Base-by-base conservation (phyloP, 2,113 vertebrate genomes). In the Oncorhynchus kisutch region DNA sequence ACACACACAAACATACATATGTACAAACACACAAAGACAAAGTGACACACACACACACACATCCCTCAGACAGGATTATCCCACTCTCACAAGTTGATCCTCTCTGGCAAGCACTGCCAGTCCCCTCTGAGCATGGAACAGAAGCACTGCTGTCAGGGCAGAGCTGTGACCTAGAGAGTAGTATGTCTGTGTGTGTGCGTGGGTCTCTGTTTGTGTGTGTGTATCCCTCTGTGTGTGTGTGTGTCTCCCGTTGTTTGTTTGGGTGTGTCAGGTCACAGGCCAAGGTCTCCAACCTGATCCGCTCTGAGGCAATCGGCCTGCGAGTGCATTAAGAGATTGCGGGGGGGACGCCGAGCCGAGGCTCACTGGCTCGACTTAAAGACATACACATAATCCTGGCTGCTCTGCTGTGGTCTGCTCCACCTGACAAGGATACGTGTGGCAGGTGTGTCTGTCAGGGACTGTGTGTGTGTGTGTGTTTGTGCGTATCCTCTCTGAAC, bases 281-380 rank as follows among this genome's bases (percentile, higher is more conserved):
- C 59, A 75, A 80, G 82, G 70, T 85, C 20, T 24, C 18, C 75
- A 29, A 67, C 64, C 57, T 91, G 87, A 91, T 87, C 84, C 65
- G 67, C 80, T 86, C 79, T 71, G 2, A 22, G 74, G 72, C 82
- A 86, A 84, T 81, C 78, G 65, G 79, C 57, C 75, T 75, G 70
- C 77, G 85, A 87, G 77, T 88, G 80, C 81, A 85, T 90, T 86
- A 89, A 89, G 81, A 89, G 83, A 85, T 85, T 88, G 86, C 18
- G 18, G 72, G 81, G 81, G 72, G 70, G 79, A 48, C 54, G 62
- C 49, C n/a, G 57, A 51, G 67, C 49, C 77, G 54, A 74, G 57
- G 69, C 59, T 64, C 24, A 34, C 27, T 62, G 60, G 48, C 70
- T 48, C 77, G 64, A 13, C 57, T n/a, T 24, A 22, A 20, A 73